phyloP scores from a whole-genome alignment of 2,113 vertebrate genomes.

The Myodes glareolus region DNA sequence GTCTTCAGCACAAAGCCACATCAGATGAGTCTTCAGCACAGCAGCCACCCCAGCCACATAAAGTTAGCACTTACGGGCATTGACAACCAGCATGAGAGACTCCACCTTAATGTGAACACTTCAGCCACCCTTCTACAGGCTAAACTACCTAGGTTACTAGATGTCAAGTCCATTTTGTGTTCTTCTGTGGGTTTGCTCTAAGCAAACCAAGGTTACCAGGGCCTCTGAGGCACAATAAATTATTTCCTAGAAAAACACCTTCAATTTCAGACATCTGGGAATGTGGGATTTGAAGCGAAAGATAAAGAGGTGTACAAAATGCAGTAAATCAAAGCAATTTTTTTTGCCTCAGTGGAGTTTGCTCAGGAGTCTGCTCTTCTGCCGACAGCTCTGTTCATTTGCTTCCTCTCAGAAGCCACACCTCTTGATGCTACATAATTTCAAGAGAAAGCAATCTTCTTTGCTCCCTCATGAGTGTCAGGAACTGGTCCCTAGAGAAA shows the following conservation, averaged over 20 bases:
- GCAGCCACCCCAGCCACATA: constrained; percentile 62
- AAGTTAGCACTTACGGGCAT: constrained; percentile 56
- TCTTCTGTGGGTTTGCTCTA: constrained; percentile 57
- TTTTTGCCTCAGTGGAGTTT: constrained; percentile 57
- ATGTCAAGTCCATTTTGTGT: constrained; percentile 66
- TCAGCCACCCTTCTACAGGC: constrained; percentile 31
- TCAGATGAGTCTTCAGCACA: constrained; percentile 74
- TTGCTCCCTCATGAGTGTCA: constrained; percentile 54
- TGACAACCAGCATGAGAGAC: constrained; percentile 67
- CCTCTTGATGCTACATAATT: constrained; percentile 72
- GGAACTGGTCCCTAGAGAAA: constrained; percentile 70
- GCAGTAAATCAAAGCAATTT: constrained; percentile 76
- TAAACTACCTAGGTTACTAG: constrained; percentile 48
- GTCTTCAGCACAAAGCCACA: constrained; percentile 81
- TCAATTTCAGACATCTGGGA: constrained; percentile 63
- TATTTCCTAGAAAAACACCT: not conserved
- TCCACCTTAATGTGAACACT: constrained; percentile 57
- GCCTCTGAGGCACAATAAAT: constrained; percentile 72
- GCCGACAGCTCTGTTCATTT: constrained; percentile 49
- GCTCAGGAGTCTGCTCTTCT: not conserved
- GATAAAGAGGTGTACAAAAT: constrained; percentile 35
- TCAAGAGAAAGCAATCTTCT: constrained; percentile 79
- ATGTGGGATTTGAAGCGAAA: constrained; percentile 68
- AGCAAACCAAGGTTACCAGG: constrained; percentile 41
- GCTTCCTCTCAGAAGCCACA: constrained; percentile 57